These are phyloP conservation scores for Dryomyza anilis DNA, from an alignment of 2,888 invertebrate species.

Conservation along the genomic window DNA sequence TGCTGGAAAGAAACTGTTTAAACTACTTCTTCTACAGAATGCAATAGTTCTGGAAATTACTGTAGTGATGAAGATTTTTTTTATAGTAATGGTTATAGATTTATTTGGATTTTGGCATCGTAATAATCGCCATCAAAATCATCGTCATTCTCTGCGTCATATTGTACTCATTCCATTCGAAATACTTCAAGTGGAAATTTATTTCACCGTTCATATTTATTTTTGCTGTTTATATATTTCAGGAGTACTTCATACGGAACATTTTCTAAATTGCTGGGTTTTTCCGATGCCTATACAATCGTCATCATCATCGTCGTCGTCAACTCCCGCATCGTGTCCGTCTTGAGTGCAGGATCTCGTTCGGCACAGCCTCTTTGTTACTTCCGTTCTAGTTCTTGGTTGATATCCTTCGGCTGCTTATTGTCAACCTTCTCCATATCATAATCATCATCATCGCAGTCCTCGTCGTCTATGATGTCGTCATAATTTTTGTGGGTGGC, in stretches of 20 bases:
- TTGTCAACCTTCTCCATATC: neutral
- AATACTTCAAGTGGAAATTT: neutral
- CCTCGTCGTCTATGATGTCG: neutral
- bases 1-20: too few species aligned
- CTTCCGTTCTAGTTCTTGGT: too few species aligned
- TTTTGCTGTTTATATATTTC: neutral
- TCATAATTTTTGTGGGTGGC: too few species aligned
- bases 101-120: too few species aligned
- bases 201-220: neutral
- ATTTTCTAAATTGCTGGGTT: slow-evolving; percentile 7
- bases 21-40: too few species aligned
- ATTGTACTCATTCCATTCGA: too few species aligned
- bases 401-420: neutral
- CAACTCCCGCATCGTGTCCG: neutral
- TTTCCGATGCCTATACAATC: neutral
- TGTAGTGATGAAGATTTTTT: too few species aligned
- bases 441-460: neutral
- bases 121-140: too few species aligned
- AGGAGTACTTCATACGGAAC: neutral
- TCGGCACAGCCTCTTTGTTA: too few species aligned
- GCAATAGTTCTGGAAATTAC: too few species aligned
- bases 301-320: neutral
- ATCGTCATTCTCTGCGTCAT: too few species aligned
- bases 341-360: neutral
- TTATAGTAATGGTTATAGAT: too few species aligned